Conservation (phyloP, 1,140 invertebrate species). For the Euglossa dilemma region DNA sequence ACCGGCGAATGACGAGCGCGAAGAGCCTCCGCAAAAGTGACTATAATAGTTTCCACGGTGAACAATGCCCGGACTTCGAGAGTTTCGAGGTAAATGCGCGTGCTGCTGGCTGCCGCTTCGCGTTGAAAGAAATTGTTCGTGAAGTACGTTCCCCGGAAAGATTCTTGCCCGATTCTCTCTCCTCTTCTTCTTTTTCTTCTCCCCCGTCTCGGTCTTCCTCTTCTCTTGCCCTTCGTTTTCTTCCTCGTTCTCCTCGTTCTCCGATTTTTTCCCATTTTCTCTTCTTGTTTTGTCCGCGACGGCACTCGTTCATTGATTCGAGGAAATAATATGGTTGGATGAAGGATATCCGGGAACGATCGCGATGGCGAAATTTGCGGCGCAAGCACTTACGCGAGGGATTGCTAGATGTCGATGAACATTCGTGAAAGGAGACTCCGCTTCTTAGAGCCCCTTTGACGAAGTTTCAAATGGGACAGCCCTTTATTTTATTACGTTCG, state of each 20-base stretch:
- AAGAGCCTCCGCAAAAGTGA: constrained; percentile 34
- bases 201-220: not conserved
- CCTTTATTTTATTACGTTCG: not conserved
- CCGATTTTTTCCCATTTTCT: not conserved
- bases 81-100: constrained; percentile 41
- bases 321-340: constrained; percentile 4
- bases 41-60: constrained; percentile 50
- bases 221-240: not conserved
- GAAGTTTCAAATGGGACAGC: not conserved
- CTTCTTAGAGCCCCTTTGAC: constrained; percentile 8
- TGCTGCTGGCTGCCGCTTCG: not conserved
- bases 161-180: constrained; percentile 7
- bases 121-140: constrained; percentile 34
- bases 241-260: not conserved
- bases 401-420: not conserved
- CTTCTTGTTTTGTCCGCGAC: not conserved
- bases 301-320: constrained; percentile 7
- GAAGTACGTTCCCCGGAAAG: constrained; percentile 17
- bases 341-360: not conserved
- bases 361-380: constrained; percentile 1
- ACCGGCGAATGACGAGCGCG: constrained; percentile 26
- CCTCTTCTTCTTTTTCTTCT: not conserved
- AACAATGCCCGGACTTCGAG: constrained; percentile 40
- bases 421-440: not conserved
- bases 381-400: not conserved